Base-by-base conservation (phyloP, 2,888 invertebrate genomes). In the Eristalis pertinax region DNA sequence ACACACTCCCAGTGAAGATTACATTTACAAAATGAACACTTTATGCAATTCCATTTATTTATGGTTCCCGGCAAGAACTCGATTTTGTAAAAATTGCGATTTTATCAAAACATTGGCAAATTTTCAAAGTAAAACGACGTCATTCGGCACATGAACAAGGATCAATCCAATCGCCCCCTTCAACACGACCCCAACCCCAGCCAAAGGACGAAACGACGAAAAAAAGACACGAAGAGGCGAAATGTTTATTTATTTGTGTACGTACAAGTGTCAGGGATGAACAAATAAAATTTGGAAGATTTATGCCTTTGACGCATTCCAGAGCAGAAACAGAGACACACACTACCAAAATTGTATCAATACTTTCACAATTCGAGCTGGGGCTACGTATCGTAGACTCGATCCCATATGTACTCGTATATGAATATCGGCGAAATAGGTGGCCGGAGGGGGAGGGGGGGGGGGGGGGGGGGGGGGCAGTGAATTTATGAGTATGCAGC, bases 221-320 rank as follows among this genome's bases (percentile, higher is more conserved):
- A 19, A 72, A 75, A 35, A 65, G 2, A 62, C 19, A 76, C 35
- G 56, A 69, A 35, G 26, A 35, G 26, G n/a, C 68, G 81, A 69
- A 77, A 77, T 85, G 77, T 72, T 82, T 78, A 86, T 86, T 86
- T 83, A 78, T 86, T 86, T 83, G 73, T 83, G 78, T 67, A 83
- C 74, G 74, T 83, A 86, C 77, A 78, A 86, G 86, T 85, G 82
- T 83, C 83, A 77, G 70, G 69, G 70, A 86, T 83, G 78, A 83
- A 83, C 86, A 86, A 86, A 86, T 78, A 86, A 86, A 86, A 86
- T 65, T 82, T 74, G 78, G 65, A 56, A 82, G 83, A 86, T 86
- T 86, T 86, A 86, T 86, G 83, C 86, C 86, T 70, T 86, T 83
- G 86, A 83, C 83, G 83, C 86, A 86, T 86, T 83, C 74, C 83